These are phyloP conservation scores for Coluber constrictor DNA, from an alignment of 2,797 vertebrate species.

Conservation along the genomic window DNA sequence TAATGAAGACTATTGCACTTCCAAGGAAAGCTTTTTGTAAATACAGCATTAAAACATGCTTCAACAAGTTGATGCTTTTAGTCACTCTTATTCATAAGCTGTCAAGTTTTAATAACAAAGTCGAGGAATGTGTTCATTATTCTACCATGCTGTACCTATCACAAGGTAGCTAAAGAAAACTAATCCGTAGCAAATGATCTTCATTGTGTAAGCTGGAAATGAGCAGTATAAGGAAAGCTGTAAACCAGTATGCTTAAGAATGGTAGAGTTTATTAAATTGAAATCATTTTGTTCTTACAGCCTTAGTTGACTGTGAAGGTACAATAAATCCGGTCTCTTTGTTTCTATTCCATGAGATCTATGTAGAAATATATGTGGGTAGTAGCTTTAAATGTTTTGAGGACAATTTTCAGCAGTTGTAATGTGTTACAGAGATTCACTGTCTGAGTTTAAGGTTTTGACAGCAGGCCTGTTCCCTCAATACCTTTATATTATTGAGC, in stretches of 20 bases:
- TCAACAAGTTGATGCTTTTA: background rate
- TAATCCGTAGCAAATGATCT: background rate
- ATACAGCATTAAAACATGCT: background rate
- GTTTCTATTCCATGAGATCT: background rate
- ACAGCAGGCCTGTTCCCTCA: background rate
- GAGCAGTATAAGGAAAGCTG: background rate
- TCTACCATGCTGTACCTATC: background rate
- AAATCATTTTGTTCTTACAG: background rate
- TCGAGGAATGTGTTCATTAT: background rate
- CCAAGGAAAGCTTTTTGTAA: background rate
- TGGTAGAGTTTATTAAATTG: background rate
- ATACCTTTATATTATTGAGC: constrained; percentile 16
- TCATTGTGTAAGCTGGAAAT: background rate
- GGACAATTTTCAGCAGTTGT: background rate
- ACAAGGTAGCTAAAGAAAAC: background rate
- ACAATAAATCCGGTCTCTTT: background rate
- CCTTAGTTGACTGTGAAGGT: background rate
- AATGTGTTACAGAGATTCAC: background rate
- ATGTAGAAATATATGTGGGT: background rate
- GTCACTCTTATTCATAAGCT: background rate
- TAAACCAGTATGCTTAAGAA: background rate
- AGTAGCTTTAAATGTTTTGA: background rate
- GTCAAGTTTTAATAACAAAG: background rate
- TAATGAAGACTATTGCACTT: background rate
- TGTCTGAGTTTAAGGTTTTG: background rate